Base-by-base conservation (phyloP, 2,113 vertebrate genomes). In the Chionis minor region DNA sequence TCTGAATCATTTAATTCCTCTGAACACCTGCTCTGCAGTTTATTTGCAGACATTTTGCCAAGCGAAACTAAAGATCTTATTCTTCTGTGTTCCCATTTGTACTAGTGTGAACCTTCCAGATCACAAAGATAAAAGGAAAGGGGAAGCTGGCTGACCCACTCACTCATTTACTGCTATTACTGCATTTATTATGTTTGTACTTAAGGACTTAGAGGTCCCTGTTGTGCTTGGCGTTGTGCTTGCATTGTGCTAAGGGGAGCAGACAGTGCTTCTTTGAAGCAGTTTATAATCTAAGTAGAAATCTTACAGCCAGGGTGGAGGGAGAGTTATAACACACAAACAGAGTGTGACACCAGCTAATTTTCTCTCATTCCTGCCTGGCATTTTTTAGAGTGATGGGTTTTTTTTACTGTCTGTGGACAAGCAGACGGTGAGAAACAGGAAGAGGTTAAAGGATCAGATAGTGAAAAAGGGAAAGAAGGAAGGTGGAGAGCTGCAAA, bases 21-120 rank as follows among this genome's bases (percentile, higher is more conserved):
- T 8, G 4, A 92, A 86, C 95, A 96, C 86, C 96, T 96, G 95
- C 86, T 94, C 92, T 74, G 56, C 73, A 52, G 56, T 80, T 92
- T 21, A 28, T 66, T 65, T 82, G 65, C 69, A 74, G 94, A 71
- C 9, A 6, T 81, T 86, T 75, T 47, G 33, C 52, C 32, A 33
- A 0, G 0, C 89, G 72, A 19, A 83, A 81, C n/a, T 1, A 38
- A 28, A 84, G 23, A 20, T 88, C 18, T 72, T 59, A 14, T 49
- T 95, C 83, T 44, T 63, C 83, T 19, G 28, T 9, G 8, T 7
- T 82, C 67, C 42, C 22, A 6, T 56, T 24, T 26, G 67, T 27
- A 28, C n/a, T 1, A 4, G 10, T 27, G 40, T 49, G 70, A 88
- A 62, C 15, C 38, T 62, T 61, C 26, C 49, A 79, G 78, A 28